Evolutionary conservation across 2,797 vertebrate species (phyloP), one percentile per base, ranked within the genome.

Genomic region (Darevskia mixta): DNA sequence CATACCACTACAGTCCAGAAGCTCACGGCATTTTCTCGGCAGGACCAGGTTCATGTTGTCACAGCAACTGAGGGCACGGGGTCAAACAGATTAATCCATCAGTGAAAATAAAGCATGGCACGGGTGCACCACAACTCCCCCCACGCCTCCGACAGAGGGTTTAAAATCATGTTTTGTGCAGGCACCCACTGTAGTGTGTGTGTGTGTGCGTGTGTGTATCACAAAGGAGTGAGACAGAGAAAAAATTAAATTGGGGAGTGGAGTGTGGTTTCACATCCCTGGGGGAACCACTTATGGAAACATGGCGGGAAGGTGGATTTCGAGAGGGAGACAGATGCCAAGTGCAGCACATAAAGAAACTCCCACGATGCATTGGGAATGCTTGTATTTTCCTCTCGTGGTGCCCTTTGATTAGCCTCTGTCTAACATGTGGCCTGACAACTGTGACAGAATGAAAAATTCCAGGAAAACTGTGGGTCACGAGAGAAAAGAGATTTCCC

Each of bases 11-110:
- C 92, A 95, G 94, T 92, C 93, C 94, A 96, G 96, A 94, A 95
- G 92, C 93, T 94, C 87, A 45, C 41, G 38, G 87, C 29, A 94
- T 93, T 95, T 94, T 95, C 94, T 95, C 91, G 88, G 87, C 91
- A 94, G 88, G 93, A 91, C 91, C 88, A 94, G 95, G 95, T 93
- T 95, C 92, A 83, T 92, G 95, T 95, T 96, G 96, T 96, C 95
- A 96, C 95, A 96, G 96, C 94, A 96, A 95, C 95, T 87, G 93
- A 94, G 93, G 45, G 23, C 90, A 90, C n/a, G 58, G 86, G 92
- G 94, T 94, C 92, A 94, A 89, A 93, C 2, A 89, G 92, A 95
- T 95, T 95, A 94, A 95, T 83, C 88, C 67, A 85, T 94, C 87
- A 92, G 77, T 55, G 93, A 88, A 89, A 72, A 85, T 69, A 75